Conservation (phyloP, 2,113 vertebrate species). For the Megaptera novaeangliae region DNA sequence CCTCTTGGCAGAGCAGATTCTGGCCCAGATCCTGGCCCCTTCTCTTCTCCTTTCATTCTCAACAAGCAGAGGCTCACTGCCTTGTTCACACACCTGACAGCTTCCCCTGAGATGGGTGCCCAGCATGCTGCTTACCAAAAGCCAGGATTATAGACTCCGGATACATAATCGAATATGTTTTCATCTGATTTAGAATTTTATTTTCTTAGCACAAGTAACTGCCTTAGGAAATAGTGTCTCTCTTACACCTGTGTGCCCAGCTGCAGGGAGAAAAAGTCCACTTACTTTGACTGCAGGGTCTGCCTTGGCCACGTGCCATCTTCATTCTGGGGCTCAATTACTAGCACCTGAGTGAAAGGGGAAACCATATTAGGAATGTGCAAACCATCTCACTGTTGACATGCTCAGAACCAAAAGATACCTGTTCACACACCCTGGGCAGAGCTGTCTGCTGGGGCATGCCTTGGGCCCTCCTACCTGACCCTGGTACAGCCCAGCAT, state of each 20-base stretch:
- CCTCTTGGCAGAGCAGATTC: background rate
- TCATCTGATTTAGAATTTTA: background rate
- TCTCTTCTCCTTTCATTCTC: background rate
- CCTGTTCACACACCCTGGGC: background rate
- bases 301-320: constrained; percentile 97
- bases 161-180: background rate
- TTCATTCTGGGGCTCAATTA: constrained; percentile 96
- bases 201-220: background rate
- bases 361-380: constrained; percentile 18
- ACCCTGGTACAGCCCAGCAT: constrained; percentile 94
- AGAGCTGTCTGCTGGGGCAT: background rate
- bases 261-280: background rate
- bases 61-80: background rate
- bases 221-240: background rate
- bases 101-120: background rate
- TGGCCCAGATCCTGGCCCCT: background rate
- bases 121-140: background rate
- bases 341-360: constrained; percentile 87
- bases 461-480: constrained; percentile 84
- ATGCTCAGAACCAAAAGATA: background rate
- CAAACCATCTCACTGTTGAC: background rate
- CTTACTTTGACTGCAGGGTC: constrained; percentile 89
- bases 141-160: background rate
- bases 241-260: background rate
- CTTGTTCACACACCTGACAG: background rate